Percentiles rank a stretch among this genome's conserved stretches.
These are phyloP conservation scores for Drosophila multiciliata DNA, from an alignment of 2,888 invertebrate species.

Conservation along the genomic window DNA sequence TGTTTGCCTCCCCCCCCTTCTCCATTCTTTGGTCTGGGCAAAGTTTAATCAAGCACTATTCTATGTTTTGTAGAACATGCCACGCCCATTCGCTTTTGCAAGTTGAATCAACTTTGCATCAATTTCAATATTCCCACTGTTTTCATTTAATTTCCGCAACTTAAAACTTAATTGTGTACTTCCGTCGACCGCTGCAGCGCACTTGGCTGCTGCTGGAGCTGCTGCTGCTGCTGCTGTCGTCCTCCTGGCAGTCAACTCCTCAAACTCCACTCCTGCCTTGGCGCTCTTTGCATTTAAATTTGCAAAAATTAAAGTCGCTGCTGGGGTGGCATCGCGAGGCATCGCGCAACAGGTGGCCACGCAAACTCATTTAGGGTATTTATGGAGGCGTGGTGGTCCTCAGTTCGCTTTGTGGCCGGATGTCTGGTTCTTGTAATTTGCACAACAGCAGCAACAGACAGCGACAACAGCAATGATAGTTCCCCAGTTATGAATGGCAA, in stretches of 20 bases:
- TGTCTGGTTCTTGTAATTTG: conserved; percentile 76
- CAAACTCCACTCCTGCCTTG: background rate
- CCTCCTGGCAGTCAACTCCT: conserved; percentile 8
- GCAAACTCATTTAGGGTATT: conserved; percentile 68
- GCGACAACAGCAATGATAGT: conserved; percentile 29
- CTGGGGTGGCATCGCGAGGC: conserved; percentile 15
- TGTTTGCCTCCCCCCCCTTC: background rate
- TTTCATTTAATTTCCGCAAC: conserved; percentile 79
- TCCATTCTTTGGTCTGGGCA: background rate
- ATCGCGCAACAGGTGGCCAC: conserved; percentile 65
- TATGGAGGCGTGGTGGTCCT: conserved; percentile 17
- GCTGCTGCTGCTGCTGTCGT: conserved; percentile 35
- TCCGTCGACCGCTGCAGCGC: conserved; percentile 52
- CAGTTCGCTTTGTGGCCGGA: conserved; percentile 58
- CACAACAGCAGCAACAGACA: conserved; percentile 41
- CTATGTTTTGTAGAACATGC: conserved; percentile 54
- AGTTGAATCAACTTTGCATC: conserved; percentile 77
- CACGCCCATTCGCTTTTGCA: conserved; percentile 25
- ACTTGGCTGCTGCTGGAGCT: conserved; percentile 29
- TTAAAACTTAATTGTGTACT: conserved; percentile 80
- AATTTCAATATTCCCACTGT: conserved; percentile 80
- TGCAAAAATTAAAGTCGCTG: conserved; percentile 75
- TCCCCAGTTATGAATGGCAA: conserved; percentile 36
- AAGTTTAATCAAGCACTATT: conserved; percentile 78
- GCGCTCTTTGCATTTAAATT: conserved; percentile 66